Evolutionary conservation across 2,797 vertebrate species (phyloP).

Genomic region (Oryzias dopingdopingensis): DNA sequence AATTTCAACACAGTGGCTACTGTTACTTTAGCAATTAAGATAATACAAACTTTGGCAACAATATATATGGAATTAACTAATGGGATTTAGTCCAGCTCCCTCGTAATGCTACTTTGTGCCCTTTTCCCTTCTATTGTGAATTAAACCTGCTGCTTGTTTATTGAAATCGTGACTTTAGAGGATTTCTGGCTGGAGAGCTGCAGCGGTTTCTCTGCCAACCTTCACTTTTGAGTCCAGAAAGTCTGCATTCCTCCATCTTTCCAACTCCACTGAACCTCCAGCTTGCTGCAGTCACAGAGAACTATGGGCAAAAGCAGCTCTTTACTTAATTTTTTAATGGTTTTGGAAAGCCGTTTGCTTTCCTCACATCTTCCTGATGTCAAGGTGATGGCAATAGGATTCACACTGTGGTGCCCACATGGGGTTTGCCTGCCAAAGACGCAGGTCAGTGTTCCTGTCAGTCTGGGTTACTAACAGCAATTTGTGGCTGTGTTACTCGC

Average conservation of each 20-base stretch:
- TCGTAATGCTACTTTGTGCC: conserved; percentile 16
- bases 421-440: conserved; percentile 19
- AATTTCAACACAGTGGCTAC: conserved; percentile 39
- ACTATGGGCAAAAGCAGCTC: conserved; percentile 31
- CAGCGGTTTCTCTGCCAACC: conserved; percentile 50
- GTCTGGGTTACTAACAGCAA: conserved; percentile 19
- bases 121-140: conserved; percentile 20
- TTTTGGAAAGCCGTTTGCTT: conserved; percentile 40
- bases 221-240: conserved; percentile 43
- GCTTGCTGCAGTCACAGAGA: conserved; percentile 38
- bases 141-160: conserved; percentile 47
- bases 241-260: conserved; percentile 58
- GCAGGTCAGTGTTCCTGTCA: conserved; percentile 55
- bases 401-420: conserved; percentile 10
- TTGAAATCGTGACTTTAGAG: conserved; percentile 53
- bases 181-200: conserved; percentile 45
- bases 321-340: conserved; percentile 39
- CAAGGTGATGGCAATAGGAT: conserved; percentile 39
- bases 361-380: conserved; percentile 50
- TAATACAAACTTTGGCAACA: conserved; percentile 27
- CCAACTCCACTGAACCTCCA: conserved; percentile 35
- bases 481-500: too few species aligned
- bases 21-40: conserved; percentile 46
- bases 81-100: conserved; percentile 31
- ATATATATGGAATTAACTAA: conserved; percentile 3